Evolutionary conservation across 2,113 vertebrate genomes (phyloP), one percentile per base, ranked within the genome.

Genomic region (Chloropsis hardwickii): DNA sequence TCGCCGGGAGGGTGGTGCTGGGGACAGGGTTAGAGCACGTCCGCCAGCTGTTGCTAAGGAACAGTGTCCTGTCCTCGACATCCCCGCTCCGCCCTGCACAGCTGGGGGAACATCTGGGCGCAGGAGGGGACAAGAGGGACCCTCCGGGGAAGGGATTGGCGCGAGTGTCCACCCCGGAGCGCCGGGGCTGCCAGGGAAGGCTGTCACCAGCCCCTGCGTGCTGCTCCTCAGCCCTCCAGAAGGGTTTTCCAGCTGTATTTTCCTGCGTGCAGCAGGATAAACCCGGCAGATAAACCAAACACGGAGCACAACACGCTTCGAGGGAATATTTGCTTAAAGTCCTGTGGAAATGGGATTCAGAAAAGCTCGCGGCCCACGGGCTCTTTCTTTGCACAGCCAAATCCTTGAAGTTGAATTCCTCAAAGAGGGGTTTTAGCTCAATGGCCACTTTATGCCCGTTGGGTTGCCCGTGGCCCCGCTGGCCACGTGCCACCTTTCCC

Each of bases 1-100:
- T 16, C 1, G 1, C 23, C 18, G 24, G n/a, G 35, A 81, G 27
- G 65, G 61, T 15, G 86, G 37, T 18, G 67, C 58, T 69, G 86
- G 71, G 62, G 48, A 18, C 11, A 0, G 31, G 50, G 77, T 53
- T 44, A 21, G 39, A 93, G 47, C 1, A 0, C 92, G 84, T 94
- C 92, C 91, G 71, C n/a, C 48, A 29, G 80, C 69, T 27, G 91
- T 74, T 93, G 92, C 95, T 92, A 91, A 73, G 83, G 37, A 89
- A 84, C 89, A 20, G 53, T 21, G 92, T 12, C 92, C 86, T 86
- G 76, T 23, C 91, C 80, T 73, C 91, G 40, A 64, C 88, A 80
- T 79, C 62, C 56, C 77, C 18, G 1, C 53, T 56, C 48, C 18
- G 28, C 22, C 28, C 50, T 3, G 39, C 73, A 17, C 35, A 6